A percentile compares a stretch with the other conserved stretches of the same genome.
Conservation (phyloP, 2,113 vertebrate species). For the Pseudolaguvia tuberculata region DNA sequence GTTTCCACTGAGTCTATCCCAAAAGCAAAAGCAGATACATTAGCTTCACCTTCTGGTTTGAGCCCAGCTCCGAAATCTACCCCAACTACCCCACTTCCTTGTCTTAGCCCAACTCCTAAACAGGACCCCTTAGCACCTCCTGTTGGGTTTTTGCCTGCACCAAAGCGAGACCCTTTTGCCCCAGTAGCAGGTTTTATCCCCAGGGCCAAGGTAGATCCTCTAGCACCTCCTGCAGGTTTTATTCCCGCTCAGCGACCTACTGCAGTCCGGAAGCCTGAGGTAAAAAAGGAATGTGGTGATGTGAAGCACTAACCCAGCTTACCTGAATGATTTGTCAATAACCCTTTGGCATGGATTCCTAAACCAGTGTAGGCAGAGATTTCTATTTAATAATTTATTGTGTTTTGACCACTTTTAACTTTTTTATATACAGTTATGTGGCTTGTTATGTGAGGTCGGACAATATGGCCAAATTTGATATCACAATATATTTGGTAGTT, state of each 20-base stretch:
- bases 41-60: conserved; percentile 36
- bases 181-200: conserved; percentile 65
- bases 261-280: conserved; percentile 62
- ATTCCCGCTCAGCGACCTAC: conserved; percentile 57
- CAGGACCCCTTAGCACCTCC: conserved; percentile 46
- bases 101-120: conserved; percentile 40
- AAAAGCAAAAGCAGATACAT: conserved; percentile 28
- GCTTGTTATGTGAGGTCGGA: not conserved
- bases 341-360: conserved; percentile 7
- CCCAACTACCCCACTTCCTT: conserved; percentile 28
- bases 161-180: conserved; percentile 54
- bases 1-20: conserved; percentile 55
- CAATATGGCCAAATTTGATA: too few relatives aligned
- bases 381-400: too few relatives aligned
- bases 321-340: conserved; percentile 17
- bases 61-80: conserved; percentile 49
- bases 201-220: conserved; percentile 57
- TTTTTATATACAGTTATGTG: not conserved
- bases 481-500: too few relatives aligned
- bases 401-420: not conserved
- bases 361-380: not conserved
- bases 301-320: conserved; percentile 14
- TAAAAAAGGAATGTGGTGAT: conserved; percentile 46
- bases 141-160: conserved; percentile 40
- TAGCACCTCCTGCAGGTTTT: conserved; percentile 67